Base-by-base conservation (phyloP, 2,888 invertebrate species). In the Lottia gigantea region DNA sequence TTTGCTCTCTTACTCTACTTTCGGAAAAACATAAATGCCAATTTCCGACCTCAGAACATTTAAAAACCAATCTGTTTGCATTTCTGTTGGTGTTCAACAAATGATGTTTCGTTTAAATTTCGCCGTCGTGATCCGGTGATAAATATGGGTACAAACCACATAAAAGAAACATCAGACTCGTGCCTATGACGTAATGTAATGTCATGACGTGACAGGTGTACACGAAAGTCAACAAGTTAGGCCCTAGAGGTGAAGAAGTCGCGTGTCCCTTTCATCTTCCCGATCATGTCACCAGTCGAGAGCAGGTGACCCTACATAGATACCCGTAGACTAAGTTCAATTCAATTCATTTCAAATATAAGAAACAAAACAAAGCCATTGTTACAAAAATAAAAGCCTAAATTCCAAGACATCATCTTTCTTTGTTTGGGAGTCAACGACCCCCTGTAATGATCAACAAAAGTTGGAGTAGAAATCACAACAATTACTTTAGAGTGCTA, bases 181-280 rank as follows among this genome's bases (percentile, higher is more conserved):
- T 40, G 40, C 40, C 40, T 23, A 23, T 55, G 55, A 19, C 55
- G 55, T 55, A 23, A 55, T 23, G 55, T 14, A 55, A 19, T 23
- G 55, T 55, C 55, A 55, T 55, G 19, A 55, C 19, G 55, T 55
- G 55, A 55, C 55, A 55, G 55, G 55, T 55, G 55, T 55, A 55
- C 19, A 55, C 40, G 40, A 23, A 55, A 55, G 23, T 55, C 55
- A 55, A 55, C 55, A 55, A 55, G 55, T 55, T 23, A 55, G 55
- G 55, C 55, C 55, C 55, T 55, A 11, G 14, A 23, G 55, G 55
- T 55, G 55, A 55, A 55, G 12, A 19, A 55, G 19, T 55, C 55
- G 55, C 55, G 55, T 55, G 55, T 23, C 23, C 23, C 55, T 55
- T 55, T 55, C 23, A 55, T 55, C 55, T 23, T 55, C 14, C 23